phyloP scores from a whole-genome alignment of 2,888 invertebrate species.

The Epinotia demarniana region DNA sequence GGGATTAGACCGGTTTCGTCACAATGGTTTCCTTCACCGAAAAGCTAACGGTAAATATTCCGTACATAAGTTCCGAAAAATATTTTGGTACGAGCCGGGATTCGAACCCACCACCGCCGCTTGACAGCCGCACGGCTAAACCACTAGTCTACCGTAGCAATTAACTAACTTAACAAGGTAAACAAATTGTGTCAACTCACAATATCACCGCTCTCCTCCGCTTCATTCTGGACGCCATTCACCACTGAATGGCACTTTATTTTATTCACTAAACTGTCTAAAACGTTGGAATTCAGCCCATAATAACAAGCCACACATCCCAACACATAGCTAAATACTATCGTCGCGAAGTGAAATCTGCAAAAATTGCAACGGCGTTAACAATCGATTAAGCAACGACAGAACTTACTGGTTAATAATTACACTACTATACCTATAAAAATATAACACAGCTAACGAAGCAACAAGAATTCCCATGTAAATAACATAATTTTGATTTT shows the following conservation, averaged over 20 bases:
- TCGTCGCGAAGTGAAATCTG: slow-evolving; percentile 79
- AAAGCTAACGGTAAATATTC: too few species aligned
- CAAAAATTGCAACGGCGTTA: slow-evolving; percentile 61
- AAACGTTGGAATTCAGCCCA: slow-evolving; percentile 68
- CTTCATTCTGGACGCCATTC: slow-evolving; percentile 56
- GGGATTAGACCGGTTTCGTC: too few species aligned
- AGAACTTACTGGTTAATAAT: slow-evolving; percentile 45
- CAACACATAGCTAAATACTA: slow-evolving; percentile 77
- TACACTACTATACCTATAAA: slow-evolving; percentile 68
- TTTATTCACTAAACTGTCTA: slow-evolving; percentile 69
- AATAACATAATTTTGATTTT: slow-evolving; percentile 80
- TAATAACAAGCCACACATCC: slow-evolving; percentile 83
- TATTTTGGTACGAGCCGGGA: too few species aligned
- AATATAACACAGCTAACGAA: slow-evolving; percentile 72
- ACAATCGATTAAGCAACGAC: slow-evolving; percentile 43
- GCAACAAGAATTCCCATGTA: slow-evolving; percentile 70
- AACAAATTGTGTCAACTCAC: slow-evolving; percentile 60
- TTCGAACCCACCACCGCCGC: too few species aligned
- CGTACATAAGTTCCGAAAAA: too few species aligned
- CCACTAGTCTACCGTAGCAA: too few species aligned
- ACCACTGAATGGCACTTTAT: slow-evolving; percentile 71
- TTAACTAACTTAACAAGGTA: slow-evolving; percentile 21
- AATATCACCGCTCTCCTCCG: slow-evolving; percentile 57
- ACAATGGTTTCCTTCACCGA: too few species aligned
- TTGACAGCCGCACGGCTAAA: too few species aligned